phyloP scores from a whole-genome alignment of 2,888 invertebrate species.

The Gandaritis pyraliata region DNA sequence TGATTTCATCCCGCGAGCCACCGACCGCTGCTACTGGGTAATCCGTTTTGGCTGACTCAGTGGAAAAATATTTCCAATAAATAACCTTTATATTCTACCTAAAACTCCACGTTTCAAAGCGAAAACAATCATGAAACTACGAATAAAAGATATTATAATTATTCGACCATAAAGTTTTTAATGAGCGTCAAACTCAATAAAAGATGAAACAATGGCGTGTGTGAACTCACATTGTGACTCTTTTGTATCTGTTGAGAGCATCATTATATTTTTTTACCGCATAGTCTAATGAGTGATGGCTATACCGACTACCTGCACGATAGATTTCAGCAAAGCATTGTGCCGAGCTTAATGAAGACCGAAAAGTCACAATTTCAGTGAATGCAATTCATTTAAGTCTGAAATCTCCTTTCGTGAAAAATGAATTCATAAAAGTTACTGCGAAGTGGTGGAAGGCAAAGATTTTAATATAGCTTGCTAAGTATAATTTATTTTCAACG shows the following conservation, averaged over 20 bases:
- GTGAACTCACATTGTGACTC: constrained; percentile 69
- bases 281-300: constrained; percentile 71
- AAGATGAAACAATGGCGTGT: constrained; percentile 72
- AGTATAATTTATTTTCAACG: constrained; percentile 14
- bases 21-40: constrained; percentile 7
- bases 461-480: constrained; percentile 2
- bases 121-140: constrained; percentile 11
- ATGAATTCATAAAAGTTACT: constrained; percentile 15
- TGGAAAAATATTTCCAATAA: constrained; percentile 15
- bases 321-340: constrained; percentile 41
- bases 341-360: constrained; percentile 48
- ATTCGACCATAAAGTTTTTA: constrained; percentile 59
- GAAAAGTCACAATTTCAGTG: constrained; percentile 29
- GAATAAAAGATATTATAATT: constrained; percentile 28
- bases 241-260: constrained; percentile 65
- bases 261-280: constrained; percentile 73
- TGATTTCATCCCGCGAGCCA: constrained; percentile 7
- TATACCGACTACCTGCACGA: constrained; percentile 41
- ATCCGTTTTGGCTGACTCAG: constrained; percentile 9
- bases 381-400: constrained; percentile 22
- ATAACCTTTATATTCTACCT: background rate
- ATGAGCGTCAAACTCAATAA: constrained; percentile 79
- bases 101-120: constrained; percentile 5
- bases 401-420: constrained; percentile 14
- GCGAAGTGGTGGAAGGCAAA: background rate